These are phyloP conservation scores for Microtus obscurus DNA, from an alignment of 2,797 vertebrate genomes.

Conservation along the genomic window DNA sequence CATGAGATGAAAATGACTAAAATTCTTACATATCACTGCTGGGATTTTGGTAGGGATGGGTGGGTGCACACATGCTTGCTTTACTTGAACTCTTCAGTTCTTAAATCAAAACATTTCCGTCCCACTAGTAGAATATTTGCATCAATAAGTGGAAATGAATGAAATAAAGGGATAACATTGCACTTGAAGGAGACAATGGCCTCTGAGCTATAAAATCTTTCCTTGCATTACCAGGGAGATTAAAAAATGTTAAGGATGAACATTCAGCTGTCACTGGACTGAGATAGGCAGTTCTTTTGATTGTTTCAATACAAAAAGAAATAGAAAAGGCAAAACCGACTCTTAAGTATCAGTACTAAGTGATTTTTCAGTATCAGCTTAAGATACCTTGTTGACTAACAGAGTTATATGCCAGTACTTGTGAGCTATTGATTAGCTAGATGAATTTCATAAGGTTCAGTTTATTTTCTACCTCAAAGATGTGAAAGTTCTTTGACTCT, in stretches of 20 bases:
- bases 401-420: neutral
- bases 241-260: neutral
- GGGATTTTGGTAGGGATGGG: neutral
- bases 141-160: conserved; percentile 28
- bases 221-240: neutral
- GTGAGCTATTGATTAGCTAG: neutral
- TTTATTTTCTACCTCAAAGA: neutral
- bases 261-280: neutral
- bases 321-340: neutral
- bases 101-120: neutral
- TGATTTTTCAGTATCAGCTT: neutral
- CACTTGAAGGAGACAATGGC: neutral
- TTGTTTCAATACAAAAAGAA: neutral
- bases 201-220: neutral
- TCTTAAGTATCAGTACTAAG: neutral
- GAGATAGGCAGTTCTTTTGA: conserved; percentile 17
- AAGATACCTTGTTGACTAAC: neutral
- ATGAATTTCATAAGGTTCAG: neutral
- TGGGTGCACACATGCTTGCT: neutral
- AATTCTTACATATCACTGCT: neutral
- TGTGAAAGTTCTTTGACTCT: neutral
- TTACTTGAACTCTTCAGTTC: neutral
- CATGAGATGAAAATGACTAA: neutral
- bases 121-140: neutral
- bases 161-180: neutral